Base-by-base conservation (phyloP, 2,888 invertebrate genomes). In the Idaea dimidiata region DNA sequence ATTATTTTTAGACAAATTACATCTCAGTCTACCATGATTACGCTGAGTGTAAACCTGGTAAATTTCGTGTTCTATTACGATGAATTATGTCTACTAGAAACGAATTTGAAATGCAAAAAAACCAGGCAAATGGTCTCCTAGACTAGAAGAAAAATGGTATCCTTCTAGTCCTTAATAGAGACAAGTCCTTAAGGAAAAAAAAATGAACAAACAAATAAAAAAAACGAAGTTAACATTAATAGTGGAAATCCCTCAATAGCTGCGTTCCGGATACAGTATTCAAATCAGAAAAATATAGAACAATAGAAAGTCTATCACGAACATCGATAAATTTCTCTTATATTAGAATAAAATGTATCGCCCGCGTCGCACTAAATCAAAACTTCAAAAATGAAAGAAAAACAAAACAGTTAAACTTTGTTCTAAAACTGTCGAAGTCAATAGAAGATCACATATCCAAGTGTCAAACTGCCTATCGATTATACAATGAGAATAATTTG, bases 401-500 rank as follows among this genome's bases (percentile, higher is more conserved):
- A 43, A 43, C 43, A 43, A 43, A 43, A 43, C 6, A 43, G 43
- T 57, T 58, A 63, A 62, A 64, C 58, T 64, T 61, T 67, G 61
- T 64, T 67, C 58, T 58, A 59, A 58, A 66, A 62, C 61, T 65
- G 63, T 67, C 66, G 62, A 63, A 63, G 31, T 31, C 24, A 59
- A 63, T 65, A 65, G 62, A 59, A 63, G 61, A 61, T 59, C 66
- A 67, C 67, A 63, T 62, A 66, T 58, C 55, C 62, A 67, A 64
- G 60, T 66, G 69, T 66, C 69, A 67, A 71, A 71, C 66, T 71
- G 14, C 33, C 7, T 14, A 67, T 67, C 66, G 60, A 59, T 33
- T 33, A 65, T 65, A 62, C 69, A 69, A 69, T 65, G 64, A 62
- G 60, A 65, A 66, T 69, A 54, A 71, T 68, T 65, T 54, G 57